phyloP scores from a whole-genome alignment of 2,888 invertebrate species.

The Catotricha subobsoleta region DNA sequence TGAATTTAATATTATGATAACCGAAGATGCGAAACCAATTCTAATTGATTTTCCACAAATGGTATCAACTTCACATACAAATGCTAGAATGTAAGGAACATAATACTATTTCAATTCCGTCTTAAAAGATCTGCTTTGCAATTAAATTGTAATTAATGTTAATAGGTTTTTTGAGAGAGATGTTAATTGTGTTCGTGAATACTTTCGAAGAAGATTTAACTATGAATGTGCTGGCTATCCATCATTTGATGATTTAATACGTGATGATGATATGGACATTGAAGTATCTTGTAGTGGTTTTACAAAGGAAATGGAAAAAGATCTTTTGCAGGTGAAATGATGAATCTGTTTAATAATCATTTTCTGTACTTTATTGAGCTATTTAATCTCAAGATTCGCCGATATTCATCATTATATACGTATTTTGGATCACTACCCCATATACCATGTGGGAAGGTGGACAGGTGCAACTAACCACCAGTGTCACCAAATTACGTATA shows the following conservation, averaged over 20 bases:
- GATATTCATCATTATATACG: no score
- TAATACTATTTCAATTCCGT: not conserved
- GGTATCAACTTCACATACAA: constrained; percentile 83
- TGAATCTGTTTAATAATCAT: no score
- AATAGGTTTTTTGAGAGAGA: constrained; percentile 82
- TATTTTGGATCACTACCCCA: no score
- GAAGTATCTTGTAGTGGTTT: constrained; percentile 85
- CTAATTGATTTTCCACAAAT: constrained; percentile 99
- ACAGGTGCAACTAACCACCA: no score
- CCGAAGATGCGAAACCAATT: constrained; percentile 58
- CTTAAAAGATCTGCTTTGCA: not conserved
- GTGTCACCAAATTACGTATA: no score
- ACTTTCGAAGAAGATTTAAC: constrained; percentile 75
- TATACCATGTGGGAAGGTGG: no score
- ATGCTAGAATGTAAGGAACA: constrained; percentile 60
- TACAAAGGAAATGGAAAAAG: constrained; percentile 61
- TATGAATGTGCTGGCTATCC: constrained; percentile 75
- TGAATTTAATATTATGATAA: constrained; percentile 93
- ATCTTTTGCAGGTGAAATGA: no score
- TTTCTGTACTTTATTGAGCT: no score
- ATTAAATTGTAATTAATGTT: no score
- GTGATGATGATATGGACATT: constrained; percentile 67
- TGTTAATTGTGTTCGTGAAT: constrained; percentile 77
- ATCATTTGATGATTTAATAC: constrained; percentile 52
- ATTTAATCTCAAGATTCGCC: no score